Evolutionary conservation across 2,113 vertebrate genomes (phyloP).

Genomic region (Oncorhynchus keta): DNA sequence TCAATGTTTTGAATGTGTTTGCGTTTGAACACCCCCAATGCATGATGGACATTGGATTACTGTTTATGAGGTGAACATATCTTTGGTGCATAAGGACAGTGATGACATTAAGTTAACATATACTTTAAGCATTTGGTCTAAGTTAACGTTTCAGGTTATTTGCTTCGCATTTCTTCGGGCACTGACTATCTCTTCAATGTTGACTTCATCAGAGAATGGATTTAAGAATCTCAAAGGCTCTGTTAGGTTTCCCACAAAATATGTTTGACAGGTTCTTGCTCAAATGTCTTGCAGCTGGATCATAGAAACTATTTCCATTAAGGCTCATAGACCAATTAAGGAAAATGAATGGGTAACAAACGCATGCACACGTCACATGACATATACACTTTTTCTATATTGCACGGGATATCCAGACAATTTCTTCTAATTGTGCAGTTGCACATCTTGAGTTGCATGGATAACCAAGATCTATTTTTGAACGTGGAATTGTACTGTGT

Average conservation of each 20-base stretch:
- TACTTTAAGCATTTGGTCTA: slow-evolving; percentile 25
- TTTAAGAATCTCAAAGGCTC: background rate
- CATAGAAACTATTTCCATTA: background rate
- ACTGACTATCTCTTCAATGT: slow-evolving; percentile 6
- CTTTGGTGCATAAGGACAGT: background rate
- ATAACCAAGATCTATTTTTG: slow-evolving; percentile 49
- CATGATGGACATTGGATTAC: slow-evolving; percentile 48
- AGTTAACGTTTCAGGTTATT: slow-evolving; percentile 29
- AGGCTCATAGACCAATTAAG: slow-evolving; percentile 29
- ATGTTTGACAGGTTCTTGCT: slow-evolving; percentile 39
- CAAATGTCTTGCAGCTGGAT: slow-evolving; percentile 29
- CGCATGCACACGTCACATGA: slow-evolving; percentile 48
- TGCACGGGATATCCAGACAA: slow-evolving; percentile 44
- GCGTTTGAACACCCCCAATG: slow-evolving; percentile 48
- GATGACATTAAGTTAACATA: background rate
- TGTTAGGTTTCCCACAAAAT: background rate
- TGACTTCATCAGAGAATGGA: background rate
- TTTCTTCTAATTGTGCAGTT: slow-evolving; percentile 34
- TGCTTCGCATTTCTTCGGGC: slow-evolving; percentile 23
- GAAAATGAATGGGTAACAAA: slow-evolving; percentile 49
- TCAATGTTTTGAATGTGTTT: slow-evolving; percentile 41
- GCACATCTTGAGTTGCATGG: slow-evolving; percentile 57
- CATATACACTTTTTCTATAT: slow-evolving; percentile 29
- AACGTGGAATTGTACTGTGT: slow-evolving; percentile 37
- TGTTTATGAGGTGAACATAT: slow-evolving; percentile 47